Base-by-base conservation (phyloP, 2,888 invertebrate genomes). In the Parnassius smintheus region DNA sequence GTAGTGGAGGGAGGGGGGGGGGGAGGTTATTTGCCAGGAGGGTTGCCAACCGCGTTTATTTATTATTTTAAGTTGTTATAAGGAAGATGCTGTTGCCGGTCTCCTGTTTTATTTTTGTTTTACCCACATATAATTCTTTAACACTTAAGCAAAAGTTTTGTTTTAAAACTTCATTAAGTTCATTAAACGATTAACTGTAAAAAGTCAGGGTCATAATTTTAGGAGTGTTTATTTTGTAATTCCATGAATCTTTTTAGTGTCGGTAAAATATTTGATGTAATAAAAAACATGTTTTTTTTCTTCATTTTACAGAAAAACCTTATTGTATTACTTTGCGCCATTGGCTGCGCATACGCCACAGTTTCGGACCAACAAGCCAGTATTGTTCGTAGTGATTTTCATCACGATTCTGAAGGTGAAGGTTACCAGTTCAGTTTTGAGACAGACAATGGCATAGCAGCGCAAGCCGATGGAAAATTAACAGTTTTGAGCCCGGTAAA, bases 371-470 rank as follows among this genome's bases (percentile, higher is more conserved):
- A 66, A 2, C 25, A 1, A 0, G 75, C 81, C 0, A 2, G 59
- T 9, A 65, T 79, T 4, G 0, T 80, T 2, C 61, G 67, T n/a
- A 74, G 56, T 45, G 53, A n/a, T 22, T 61, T 48, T 13, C 61
- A 66, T 12, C 61, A 62, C 2, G 54, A 50, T 35, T 72, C 84
- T 54, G 92, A 93, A 0, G 93, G 94, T 0, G 72, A 18, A 18
- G 18, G 75, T 46, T 94, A 90, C 81, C 81, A 87, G 59, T 93
- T 75, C 73, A 73, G 84, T 1, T 92, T 87, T 64, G 92, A 94
- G 68, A 93, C 94, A 0, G 92, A 73, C 1, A 93, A 94, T 71
- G 94, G 94, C 1, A 94, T 94, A 68, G 67, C 79, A 0, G 89
- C 86, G 0, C 86, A 90, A 58, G 93, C 92, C 65, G 81, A 81